A percentile compares a stretch with the other conserved stretches of the same genome.
These are phyloP conservation scores for Hoplostethus mediterraneus DNA, from an alignment of 2,797 vertebrate genomes.

Conservation along the genomic window DNA sequence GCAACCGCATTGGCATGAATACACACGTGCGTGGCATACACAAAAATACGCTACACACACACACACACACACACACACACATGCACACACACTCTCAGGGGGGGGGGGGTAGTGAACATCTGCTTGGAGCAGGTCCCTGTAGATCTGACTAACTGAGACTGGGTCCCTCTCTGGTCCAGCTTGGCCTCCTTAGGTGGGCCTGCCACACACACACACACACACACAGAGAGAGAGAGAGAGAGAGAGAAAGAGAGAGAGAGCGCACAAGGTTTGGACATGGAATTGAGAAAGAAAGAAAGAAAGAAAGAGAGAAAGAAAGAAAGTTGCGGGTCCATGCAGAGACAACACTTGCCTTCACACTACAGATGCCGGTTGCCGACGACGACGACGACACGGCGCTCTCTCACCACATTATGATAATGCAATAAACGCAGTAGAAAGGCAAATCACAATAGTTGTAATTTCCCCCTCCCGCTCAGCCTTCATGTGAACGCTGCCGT, in stretches of 20 bases:
- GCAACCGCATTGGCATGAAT: slow-evolving; percentile 33
- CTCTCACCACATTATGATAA: slow-evolving; percentile 76
- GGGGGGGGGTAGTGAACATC: slow-evolving; percentile 67
- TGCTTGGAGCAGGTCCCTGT: slow-evolving; percentile 71
- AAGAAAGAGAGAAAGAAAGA: background rate
- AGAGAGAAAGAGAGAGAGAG: background rate
- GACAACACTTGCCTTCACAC: slow-evolving; percentile 27
- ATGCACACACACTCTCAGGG: too few species aligned
- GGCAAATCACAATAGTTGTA: slow-evolving; percentile 76
- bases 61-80: slow-evolving; percentile 55
- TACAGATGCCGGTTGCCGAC: slow-evolving; percentile 40
- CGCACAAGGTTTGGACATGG: background rate
- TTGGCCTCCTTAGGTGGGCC: slow-evolving; percentile 47
- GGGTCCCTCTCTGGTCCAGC: slow-evolving; percentile 30
- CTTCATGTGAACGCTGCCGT: slow-evolving; percentile 77
- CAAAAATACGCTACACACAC: slow-evolving; percentile 1
- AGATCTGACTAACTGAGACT: slow-evolving; percentile 53
- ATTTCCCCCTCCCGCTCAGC: slow-evolving; percentile 72
- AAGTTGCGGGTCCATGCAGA: slow-evolving; percentile 23
- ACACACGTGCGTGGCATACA: slow-evolving; percentile 4
- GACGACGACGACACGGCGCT: slow-evolving; percentile 26
- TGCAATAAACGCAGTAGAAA: slow-evolving; percentile 77
- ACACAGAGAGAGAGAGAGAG: slow-evolving; percentile 16
- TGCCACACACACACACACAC: slow-evolving; percentile 7
- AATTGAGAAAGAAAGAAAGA: background rate